phyloP scores from a whole-genome alignment of 1,140 invertebrate species.

The Trypoxylus dichotomus region DNA sequence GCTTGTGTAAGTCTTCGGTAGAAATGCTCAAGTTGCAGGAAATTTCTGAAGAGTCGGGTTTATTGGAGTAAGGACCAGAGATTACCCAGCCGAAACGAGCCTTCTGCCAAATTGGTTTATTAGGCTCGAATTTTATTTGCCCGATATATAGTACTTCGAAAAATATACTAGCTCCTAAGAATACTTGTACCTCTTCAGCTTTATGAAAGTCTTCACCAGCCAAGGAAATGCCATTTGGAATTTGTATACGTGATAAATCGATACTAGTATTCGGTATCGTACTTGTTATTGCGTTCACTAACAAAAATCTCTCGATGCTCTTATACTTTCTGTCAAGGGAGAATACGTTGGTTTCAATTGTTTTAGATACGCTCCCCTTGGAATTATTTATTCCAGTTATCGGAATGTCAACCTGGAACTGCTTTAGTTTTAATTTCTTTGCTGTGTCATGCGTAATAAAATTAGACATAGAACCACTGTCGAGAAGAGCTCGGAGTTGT shows the following conservation, averaged over 20 bases:
- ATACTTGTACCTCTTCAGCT: slow-evolving; percentile 31
- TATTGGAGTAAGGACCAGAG: background rate
- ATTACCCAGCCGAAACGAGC: slow-evolving; percentile 32
- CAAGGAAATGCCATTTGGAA: slow-evolving; percentile 30
- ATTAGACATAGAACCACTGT: slow-evolving; percentile 19
- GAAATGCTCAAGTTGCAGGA: slow-evolving; percentile 8
- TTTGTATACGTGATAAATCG: background rate
- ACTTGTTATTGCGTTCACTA: slow-evolving; percentile 5
- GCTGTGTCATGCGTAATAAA: slow-evolving; percentile 8
- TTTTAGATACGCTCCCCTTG: background rate
- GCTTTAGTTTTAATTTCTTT: background rate
- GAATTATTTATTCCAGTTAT: slow-evolving; percentile 22
- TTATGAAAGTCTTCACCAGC: slow-evolving; percentile 33
- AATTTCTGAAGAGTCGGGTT: background rate
- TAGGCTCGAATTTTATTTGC: background rate
- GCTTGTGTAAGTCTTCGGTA: background rate
- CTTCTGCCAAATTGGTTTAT: slow-evolving; percentile 38
- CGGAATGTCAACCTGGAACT: background rate
- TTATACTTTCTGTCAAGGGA: background rate
- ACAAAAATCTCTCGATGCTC: background rate
- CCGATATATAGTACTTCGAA: slow-evolving; percentile 22
- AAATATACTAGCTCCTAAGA: slow-evolving; percentile 33
- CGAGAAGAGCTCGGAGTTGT: background rate
- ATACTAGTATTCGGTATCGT: background rate
- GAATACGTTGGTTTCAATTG: background rate